phyloP scores from a whole-genome alignment of 64 coral and sea anemone species.

The Porites lutea region DNA sequence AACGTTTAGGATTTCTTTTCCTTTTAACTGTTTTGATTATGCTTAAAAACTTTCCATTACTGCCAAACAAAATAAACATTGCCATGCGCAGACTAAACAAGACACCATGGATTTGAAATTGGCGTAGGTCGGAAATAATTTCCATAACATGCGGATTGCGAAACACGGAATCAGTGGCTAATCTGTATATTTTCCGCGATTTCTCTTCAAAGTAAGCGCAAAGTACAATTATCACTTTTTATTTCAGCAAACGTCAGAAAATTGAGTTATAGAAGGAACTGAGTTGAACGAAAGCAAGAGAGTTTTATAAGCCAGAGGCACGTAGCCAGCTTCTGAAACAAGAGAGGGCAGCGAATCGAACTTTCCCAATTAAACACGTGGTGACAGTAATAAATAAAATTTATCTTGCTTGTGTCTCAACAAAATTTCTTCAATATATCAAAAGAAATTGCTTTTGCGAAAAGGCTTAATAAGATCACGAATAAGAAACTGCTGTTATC shows the following conservation, averaged over 20 bases:
- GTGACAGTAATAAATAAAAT: not conserved
- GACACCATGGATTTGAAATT: not conserved
- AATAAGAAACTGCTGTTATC: not conserved
- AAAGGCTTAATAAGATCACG: not conserved
- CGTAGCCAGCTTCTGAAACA: not conserved
- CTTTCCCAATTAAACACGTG: not conserved
- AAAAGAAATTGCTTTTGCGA: not conserved
- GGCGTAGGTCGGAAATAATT: conserved; percentile 18
- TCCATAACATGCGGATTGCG: conserved; percentile 40
- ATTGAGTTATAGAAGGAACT: not conserved
- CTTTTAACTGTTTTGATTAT: not conserved
- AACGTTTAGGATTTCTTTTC: not conserved
- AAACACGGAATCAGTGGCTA: conserved; percentile 18
- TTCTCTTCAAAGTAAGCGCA: not conserved
- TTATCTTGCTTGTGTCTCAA: not conserved
- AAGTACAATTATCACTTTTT: not conserved
- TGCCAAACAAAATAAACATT: conserved; percentile 17
- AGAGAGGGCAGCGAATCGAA: not conserved
- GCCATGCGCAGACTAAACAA: conserved; percentile 50
- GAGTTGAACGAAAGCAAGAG: not conserved
- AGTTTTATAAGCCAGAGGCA: not conserved
- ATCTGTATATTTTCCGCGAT: not conserved
- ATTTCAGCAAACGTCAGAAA: not conserved
- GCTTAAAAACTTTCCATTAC: not conserved
- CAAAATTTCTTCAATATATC: not conserved